A percentile compares a stretch with the other conserved stretches of the same genome.
Conservation (phyloP, 2,113 vertebrate species). For the Calonectris borealis region DNA sequence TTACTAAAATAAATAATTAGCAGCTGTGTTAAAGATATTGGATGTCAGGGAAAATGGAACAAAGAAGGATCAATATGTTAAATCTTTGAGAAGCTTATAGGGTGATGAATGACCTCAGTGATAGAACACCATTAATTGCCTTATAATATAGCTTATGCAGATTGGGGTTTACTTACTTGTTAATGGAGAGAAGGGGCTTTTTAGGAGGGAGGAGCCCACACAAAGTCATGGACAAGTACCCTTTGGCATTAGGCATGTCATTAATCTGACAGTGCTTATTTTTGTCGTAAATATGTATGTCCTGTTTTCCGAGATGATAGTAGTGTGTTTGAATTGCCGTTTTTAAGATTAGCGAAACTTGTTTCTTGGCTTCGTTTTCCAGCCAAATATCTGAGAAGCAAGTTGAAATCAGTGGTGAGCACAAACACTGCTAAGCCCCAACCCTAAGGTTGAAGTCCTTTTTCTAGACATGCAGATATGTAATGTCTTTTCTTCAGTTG, state of each 20-base stretch:
- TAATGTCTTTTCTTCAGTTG: neutral
- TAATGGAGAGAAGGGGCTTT: neutral
- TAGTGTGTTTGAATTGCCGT: neutral
- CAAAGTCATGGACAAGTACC: neutral
- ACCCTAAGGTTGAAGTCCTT: neutral
- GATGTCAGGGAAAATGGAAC: neutral
- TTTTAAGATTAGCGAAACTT: conserved; percentile 40
- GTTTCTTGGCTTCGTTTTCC: conserved; percentile 33
- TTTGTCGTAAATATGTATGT: neutral
- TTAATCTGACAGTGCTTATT: neutral
- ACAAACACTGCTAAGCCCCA: neutral
- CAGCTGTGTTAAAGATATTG: neutral
- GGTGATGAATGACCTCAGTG: neutral
- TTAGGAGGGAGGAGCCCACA: neutral
- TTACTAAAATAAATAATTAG: conserved; percentile 52
- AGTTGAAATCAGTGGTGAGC: conserved; percentile 16
- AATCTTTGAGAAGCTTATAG: neutral
- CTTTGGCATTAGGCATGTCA: neutral
- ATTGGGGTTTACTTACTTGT: neutral
- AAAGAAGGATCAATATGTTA: conserved; percentile 15
- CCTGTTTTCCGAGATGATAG: neutral
- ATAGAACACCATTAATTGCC: neutral
- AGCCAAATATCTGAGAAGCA: conserved; percentile 2
- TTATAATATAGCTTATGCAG: neutral
- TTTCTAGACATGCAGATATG: neutral